A percentile compares a stretch with the other conserved stretches of the same genome.
These are phyloP conservation scores for Mugil cephalus DNA, from an alignment of 2,113 vertebrate species.

Conservation along the genomic window DNA sequence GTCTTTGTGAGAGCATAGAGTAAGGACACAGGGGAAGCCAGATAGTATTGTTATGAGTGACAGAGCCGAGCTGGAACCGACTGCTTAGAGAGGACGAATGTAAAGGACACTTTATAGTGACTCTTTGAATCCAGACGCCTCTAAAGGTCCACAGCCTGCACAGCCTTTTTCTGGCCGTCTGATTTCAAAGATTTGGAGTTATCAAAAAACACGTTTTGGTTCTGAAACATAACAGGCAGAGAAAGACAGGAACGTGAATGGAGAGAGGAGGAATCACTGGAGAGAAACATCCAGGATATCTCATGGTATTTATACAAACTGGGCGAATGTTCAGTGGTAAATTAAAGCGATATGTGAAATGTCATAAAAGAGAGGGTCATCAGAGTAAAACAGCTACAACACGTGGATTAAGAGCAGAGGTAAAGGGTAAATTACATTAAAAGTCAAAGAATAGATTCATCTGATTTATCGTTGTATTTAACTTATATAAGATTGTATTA, in stretches of 20 bases:
- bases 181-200: conserved; percentile 9
- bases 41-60: conserved; percentile 52
- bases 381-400: too few species aligned
- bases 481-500: too few species aligned
- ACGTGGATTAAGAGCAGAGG: too few species aligned
- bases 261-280: background rate
- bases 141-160: conserved; percentile 24
- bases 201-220: too few species aligned
- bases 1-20: conserved; percentile 41
- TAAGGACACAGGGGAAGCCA: conserved; percentile 43
- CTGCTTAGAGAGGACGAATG: conserved; percentile 28
- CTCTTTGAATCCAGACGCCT: conserved; percentile 16
- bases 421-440: too few species aligned
- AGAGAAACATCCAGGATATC: too few species aligned
- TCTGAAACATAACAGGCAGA: background rate
- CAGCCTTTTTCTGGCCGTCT: conserved; percentile 3
- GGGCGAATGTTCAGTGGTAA: too few species aligned
- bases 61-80: conserved; percentile 8
- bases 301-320: too few species aligned
- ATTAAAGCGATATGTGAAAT: too few species aligned
- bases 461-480: too few species aligned
- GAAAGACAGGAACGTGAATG: background rate
- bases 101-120: conserved; percentile 23
- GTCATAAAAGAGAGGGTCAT: too few species aligned
- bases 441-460: too few species aligned